Evolutionary conservation across 2,888 invertebrate genomes (phyloP).

Genomic region (Tachina lurida): DNA sequence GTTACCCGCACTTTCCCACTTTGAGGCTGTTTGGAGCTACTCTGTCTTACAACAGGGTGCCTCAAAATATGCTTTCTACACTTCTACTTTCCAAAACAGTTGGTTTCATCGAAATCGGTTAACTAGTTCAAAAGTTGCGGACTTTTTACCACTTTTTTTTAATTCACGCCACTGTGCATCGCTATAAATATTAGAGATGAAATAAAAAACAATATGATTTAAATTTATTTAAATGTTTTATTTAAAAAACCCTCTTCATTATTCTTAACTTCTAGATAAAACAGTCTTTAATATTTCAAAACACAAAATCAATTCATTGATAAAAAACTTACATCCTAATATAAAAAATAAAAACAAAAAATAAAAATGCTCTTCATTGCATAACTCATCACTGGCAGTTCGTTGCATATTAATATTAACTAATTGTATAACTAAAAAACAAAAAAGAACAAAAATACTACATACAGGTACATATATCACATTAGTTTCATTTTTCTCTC

Average conservation of each 20-base stretch:
- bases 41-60: too few species aligned
- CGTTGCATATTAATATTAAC: constrained; percentile 15
- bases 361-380: constrained; percentile 2
- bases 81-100: too few species aligned
- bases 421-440: constrained; percentile 1
- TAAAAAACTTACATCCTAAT: constrained; percentile 17
- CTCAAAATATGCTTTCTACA: too few species aligned
- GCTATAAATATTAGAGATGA: constrained; percentile 27
- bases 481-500: constrained; percentile 12
- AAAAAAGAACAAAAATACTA: background rate
- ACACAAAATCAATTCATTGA: constrained; percentile 17
- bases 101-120: too few species aligned
- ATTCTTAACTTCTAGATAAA: constrained; percentile 18
- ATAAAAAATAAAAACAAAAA: too few species aligned
- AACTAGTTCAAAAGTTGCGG: too few species aligned
- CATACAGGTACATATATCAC: constrained; percentile 7
- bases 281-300: constrained; percentile 22
- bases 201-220: constrained; percentile 41
- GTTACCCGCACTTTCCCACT: too few species aligned
- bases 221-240: constrained; percentile 25
- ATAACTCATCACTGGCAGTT: constrained; percentile 1
- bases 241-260: constrained; percentile 31
- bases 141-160: too few species aligned
- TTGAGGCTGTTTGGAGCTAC: too few species aligned
- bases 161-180: too few species aligned